Conservation (phyloP, 1,140 invertebrate genomes). For the Ceratina australensis region DNA sequence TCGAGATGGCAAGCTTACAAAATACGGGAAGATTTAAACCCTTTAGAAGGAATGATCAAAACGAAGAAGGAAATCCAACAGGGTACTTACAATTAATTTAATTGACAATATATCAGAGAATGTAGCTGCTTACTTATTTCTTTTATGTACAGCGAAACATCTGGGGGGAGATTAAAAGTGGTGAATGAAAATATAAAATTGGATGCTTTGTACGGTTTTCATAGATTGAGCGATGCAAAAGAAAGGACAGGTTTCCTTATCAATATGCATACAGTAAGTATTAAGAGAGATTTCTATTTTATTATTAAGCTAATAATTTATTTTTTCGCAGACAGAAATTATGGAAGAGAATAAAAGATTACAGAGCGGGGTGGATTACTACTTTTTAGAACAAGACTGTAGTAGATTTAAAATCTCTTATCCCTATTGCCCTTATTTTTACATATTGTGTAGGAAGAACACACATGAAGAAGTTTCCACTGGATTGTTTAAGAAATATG, state of each 20-base stretch:
- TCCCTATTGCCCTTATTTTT: slow-evolving; percentile 96
- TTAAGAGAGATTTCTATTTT: slow-evolving; percentile 1
- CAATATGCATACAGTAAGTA: slow-evolving; percentile 95
- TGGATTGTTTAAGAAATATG: slow-evolving; percentile 94
- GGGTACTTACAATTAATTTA: slow-evolving; percentile 63
- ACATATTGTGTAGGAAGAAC: slow-evolving; percentile 89
- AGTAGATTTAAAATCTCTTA: slow-evolving; percentile 96
- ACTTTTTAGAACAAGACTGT: slow-evolving; percentile 98
- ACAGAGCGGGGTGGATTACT: slow-evolving; percentile 96
- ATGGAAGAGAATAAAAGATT: slow-evolving; percentile 96
- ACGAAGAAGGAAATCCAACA: slow-evolving; percentile 55
- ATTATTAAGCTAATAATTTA: slow-evolving; percentile 19
- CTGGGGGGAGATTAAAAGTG: slow-evolving; percentile 85
- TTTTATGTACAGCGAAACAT: slow-evolving; percentile 78
- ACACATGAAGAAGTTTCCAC: slow-evolving; percentile 93
- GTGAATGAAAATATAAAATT: slow-evolving; percentile 91
- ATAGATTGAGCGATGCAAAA: slow-evolving; percentile 88
- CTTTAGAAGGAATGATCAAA: slow-evolving; percentile 61
- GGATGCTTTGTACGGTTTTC: slow-evolving; percentile 96
- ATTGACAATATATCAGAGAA: slow-evolving; percentile 14
- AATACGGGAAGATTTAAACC: slow-evolving; percentile 71
- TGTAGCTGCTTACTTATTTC: slow-evolving; percentile 20
- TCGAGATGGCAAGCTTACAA: slow-evolving; percentile 50
- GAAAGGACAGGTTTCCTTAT: slow-evolving; percentile 96
- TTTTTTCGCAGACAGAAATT: slow-evolving; percentile 90